Evolutionary conservation across 2,888 invertebrate genomes (phyloP).

Genomic region (Myopa testacea): DNA sequence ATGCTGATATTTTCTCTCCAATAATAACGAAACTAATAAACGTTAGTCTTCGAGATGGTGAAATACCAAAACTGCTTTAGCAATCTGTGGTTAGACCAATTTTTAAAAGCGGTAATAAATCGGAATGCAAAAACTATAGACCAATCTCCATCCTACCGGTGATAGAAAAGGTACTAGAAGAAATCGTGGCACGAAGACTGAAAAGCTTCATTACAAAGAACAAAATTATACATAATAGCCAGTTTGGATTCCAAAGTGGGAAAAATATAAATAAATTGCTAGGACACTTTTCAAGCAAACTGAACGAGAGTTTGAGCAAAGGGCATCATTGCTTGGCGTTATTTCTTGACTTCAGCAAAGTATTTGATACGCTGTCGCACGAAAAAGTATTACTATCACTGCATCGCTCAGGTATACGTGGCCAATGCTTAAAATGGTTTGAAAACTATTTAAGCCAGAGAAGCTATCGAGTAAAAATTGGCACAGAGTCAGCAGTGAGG

Average conservation of each 20-base stretch:
- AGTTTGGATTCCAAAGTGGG: conserved; percentile 11
- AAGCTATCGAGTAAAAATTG: neutral
- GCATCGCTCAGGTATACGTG: neutral
- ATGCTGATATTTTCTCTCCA: neutral
- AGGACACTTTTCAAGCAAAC: neutral
- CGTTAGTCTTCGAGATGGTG: neutral
- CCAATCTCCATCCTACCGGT: conserved; percentile 11
- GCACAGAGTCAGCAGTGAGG: neutral
- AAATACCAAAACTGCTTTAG: neutral
- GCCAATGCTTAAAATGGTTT: too few relatives aligned
- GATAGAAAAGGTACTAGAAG: neutral
- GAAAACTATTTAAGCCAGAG: neutral
- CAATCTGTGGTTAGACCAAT: conserved; percentile 1
- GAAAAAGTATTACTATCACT: conserved; percentile 1
- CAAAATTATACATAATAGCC: neutral
- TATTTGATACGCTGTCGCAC: conserved; percentile 17
- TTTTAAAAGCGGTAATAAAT: neutral
- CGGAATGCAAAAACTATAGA: neutral
- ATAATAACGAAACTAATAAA: neutral
- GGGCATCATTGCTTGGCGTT: neutral
- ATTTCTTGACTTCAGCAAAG: conserved; percentile 22
- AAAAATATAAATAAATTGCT: conserved; percentile 16
- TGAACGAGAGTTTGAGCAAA: conserved; percentile 11
- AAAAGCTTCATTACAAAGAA: neutral
- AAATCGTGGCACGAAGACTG: conserved; percentile 4